phyloP scores from a whole-genome alignment of 2,888 invertebrate genomes.

The Thymelicus acteon region DNA sequence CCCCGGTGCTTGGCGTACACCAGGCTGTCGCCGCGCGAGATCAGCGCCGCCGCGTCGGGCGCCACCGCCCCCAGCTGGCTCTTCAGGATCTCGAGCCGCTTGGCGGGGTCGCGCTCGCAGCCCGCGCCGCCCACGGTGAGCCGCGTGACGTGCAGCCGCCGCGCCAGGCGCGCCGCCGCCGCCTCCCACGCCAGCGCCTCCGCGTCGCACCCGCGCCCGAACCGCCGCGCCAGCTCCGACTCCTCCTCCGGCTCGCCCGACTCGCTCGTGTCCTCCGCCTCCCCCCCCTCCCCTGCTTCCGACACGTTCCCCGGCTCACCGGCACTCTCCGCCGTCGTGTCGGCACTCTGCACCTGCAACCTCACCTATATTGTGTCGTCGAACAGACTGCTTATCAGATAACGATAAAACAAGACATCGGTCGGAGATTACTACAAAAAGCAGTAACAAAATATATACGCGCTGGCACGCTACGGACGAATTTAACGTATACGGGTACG shows the following conservation, averaged over 20 bases:
- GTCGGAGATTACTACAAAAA: too few species aligned
- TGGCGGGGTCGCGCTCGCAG: constrained; percentile 85
- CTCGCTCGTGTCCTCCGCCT: constrained; percentile 33
- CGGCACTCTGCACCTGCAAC: constrained; percentile 9
- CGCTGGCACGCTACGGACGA: too few species aligned
- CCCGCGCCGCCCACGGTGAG: constrained; percentile 84
- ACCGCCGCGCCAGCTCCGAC: constrained; percentile 45
- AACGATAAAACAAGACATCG: too few species aligned
- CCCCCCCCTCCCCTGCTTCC: constrained; percentile 32
- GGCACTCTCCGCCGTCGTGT: constrained; percentile 22
- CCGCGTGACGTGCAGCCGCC: constrained; percentile 85
- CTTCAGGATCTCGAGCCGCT: constrained; percentile 87
- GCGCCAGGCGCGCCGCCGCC: constrained; percentile 71
- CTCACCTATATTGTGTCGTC: neutral
- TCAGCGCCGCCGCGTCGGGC: constrained; percentile 90
- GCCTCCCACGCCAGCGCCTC: constrained; percentile 53
- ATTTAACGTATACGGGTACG: too few species aligned
- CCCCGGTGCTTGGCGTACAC: constrained; percentile 87
- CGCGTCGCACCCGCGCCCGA: constrained; percentile 50
- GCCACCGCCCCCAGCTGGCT: constrained; percentile 87
- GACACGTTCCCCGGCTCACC: constrained; percentile 24
- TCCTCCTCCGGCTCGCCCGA: constrained; percentile 37
- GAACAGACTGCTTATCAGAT: neutral
- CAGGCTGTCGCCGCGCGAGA: constrained; percentile 91
- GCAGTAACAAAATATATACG: too few species aligned